Base-by-base conservation (phyloP, 92 coral and sea anemone genomes). In the Paragorgia papillata region DNA sequence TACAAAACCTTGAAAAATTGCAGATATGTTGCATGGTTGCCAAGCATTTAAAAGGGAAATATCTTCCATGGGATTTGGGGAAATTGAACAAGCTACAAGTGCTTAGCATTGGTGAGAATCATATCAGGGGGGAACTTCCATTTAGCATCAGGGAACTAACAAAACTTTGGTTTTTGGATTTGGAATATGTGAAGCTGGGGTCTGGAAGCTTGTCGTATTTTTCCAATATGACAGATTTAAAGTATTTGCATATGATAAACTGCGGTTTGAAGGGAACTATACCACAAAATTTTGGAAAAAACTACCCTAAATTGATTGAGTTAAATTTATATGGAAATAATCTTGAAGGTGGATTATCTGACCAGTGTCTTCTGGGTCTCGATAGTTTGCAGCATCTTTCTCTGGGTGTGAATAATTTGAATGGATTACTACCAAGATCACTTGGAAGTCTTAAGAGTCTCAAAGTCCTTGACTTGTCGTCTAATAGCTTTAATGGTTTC, bases 81-180 rank as follows among this genome's bases (percentile, higher is more conserved):
- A 88, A 83, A 48, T 79, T 90, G 56, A 69, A 83, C 9, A 87
- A 88, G n/a, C 55, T 90, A 76, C 90, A 88, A 60, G 92, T 90
- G n/a, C 80, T 90, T 9, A 90, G 96, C 32, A 78, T 90, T 30
- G 96, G 92, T 2, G 90, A 80, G 26, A 90, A 75, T 71, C 39
- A 9, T 24, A 62, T 90, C 7, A 31, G 50, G 27, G 96, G 96
- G 24, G 40, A 66, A 9, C 85, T 90, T 28, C 96, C 96, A 27
- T 44, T 49, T 27, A 88, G 96, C 35, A 90, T 90, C 34, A 75
- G 86, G 4, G 79, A 83, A 7, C 53, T 90, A 62, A 74, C 71
- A 32, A 85, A 90, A 62, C 71, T 90, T 12, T 79, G 90, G 96
- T 90, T 88, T 80, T 43, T 90, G 60, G 96, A 90, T 54, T 75